A percentile compares a stretch with the other conserved stretches of the same genome.
phyloP scores from a whole-genome alignment of 2,888 invertebrate species.

The Drosophila fulvimacula region DNA sequence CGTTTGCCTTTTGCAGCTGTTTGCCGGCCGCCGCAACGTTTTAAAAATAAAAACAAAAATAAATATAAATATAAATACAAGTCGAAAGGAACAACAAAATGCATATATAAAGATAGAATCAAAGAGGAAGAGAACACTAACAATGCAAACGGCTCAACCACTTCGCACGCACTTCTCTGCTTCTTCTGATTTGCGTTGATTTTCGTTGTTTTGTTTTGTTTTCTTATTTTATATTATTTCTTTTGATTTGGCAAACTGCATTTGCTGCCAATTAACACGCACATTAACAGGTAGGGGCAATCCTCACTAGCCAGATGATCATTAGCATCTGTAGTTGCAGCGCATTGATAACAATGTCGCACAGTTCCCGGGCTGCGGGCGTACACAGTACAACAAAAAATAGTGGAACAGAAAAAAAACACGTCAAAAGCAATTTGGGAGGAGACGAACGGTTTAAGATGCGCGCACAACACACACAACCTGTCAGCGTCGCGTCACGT shows the following conservation, averaged over 20 bases:
- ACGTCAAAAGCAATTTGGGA: conserved; percentile 34
- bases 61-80: conserved; percentile 33
- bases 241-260: conserved; percentile 36
- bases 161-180: conserved; percentile 38
- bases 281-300: conserved; percentile 37
- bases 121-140: conserved; percentile 29
- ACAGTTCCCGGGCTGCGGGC: conserved; percentile 19
- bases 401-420: conserved; percentile 23
- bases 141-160: conserved; percentile 37
- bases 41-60: conserved; percentile 59
- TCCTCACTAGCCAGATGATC: conserved; percentile 26
- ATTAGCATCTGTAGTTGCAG: conserved; percentile 9
- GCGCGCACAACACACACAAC: conserved; percentile 47
- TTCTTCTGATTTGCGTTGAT: conserved; percentile 5
- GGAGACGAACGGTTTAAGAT: conserved; percentile 12
- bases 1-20: conserved; percentile 51
- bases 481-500: conserved; percentile 60
- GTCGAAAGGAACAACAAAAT: conserved; percentile 21
- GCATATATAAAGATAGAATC: conserved; percentile 28
- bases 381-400: conserved; percentile 13
- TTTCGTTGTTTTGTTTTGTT: conserved; percentile 3
- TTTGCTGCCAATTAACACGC: conserved; percentile 40
- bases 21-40: conserved; percentile 49
- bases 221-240: not conserved
- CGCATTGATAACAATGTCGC: conserved; percentile 42